These are phyloP conservation scores for Neolamprologus variostigma DNA, from an alignment of 2,113 vertebrate genomes.

Conservation along the genomic window DNA sequence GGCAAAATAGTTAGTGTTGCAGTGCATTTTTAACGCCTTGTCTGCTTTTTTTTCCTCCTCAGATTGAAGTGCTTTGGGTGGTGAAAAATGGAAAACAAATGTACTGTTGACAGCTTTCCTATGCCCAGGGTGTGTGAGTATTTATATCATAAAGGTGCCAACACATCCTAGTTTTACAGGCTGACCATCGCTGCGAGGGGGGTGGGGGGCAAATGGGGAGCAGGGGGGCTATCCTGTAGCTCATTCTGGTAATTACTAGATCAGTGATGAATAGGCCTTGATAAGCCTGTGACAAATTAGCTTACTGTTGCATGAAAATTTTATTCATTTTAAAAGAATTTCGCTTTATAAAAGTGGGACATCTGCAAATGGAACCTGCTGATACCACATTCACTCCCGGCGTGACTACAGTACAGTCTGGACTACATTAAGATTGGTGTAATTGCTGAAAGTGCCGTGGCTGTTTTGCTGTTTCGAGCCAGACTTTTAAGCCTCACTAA, in stretches of 20 bases:
- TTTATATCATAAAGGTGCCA: slow-evolving; percentile 77
- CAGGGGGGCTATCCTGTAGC: slow-evolving; percentile 14
- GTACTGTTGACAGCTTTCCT: slow-evolving; percentile 76
- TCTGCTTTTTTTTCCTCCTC: slow-evolving; percentile 53
- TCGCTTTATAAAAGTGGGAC: background rate
- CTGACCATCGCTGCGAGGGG: slow-evolving; percentile 48
- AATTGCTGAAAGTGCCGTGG: background rate
- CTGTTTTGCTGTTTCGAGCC: background rate
- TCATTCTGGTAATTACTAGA: slow-evolving; percentile 48
- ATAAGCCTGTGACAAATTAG: slow-evolving; percentile 42
- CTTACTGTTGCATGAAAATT: slow-evolving; percentile 19
- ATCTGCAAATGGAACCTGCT: slow-evolving; percentile 1
- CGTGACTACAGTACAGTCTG: background rate
- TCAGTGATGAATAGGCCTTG: slow-evolving; percentile 24
- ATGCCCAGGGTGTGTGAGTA: slow-evolving; percentile 74
- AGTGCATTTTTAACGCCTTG: slow-evolving; percentile 69
- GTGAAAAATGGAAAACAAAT: slow-evolving; percentile 81
- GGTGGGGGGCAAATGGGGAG: background rate
- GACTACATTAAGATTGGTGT: background rate
- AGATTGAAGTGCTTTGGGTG: slow-evolving; percentile 68
- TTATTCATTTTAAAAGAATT: slow-evolving; percentile 7
- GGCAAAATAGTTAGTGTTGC: slow-evolving; percentile 70
- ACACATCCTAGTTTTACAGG: slow-evolving; percentile 66
- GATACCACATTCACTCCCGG: background rate
- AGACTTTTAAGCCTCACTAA: background rate